phyloP scores from a whole-genome alignment of 2,797 vertebrate genomes.

The Lacerta viridis region DNA sequence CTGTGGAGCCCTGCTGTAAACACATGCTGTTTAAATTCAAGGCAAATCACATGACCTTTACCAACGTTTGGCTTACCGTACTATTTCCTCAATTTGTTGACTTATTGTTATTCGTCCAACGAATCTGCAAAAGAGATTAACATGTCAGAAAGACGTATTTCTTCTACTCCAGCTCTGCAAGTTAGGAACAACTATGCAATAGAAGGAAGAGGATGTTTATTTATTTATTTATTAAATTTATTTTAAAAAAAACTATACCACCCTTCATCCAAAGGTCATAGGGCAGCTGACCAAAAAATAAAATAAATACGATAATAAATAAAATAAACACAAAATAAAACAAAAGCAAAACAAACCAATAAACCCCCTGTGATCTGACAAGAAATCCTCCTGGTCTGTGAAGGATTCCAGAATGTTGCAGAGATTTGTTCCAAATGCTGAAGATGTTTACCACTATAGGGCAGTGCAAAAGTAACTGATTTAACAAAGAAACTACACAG shows the following conservation, averaged over 20 bases:
- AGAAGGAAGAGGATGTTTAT: background rate
- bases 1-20: background rate
- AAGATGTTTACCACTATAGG: background rate
- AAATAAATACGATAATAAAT: background rate
- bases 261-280: too few relatives aligned
- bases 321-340: background rate
- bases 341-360: background rate
- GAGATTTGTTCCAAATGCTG: too few relatives aligned
- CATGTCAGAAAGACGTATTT: constrained; percentile 51
- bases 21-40: background rate
- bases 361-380: background rate
- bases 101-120: constrained; percentile 93
- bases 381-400: too few relatives aligned
- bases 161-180: background rate
- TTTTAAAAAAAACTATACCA: too few relatives aligned
- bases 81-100: constrained; percentile 92
- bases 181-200: background rate
- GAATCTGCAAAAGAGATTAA: constrained; percentile 84
- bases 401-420: too few relatives aligned
- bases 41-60: background rate
- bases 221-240: background rate
- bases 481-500: too few relatives aligned
- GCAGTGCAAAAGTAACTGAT: background rate
- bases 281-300: background rate
- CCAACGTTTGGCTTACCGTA: constrained; percentile 85